Conservation (phyloP, 2,113 vertebrate genomes). For the Austrofundulus limnaeus region DNA sequence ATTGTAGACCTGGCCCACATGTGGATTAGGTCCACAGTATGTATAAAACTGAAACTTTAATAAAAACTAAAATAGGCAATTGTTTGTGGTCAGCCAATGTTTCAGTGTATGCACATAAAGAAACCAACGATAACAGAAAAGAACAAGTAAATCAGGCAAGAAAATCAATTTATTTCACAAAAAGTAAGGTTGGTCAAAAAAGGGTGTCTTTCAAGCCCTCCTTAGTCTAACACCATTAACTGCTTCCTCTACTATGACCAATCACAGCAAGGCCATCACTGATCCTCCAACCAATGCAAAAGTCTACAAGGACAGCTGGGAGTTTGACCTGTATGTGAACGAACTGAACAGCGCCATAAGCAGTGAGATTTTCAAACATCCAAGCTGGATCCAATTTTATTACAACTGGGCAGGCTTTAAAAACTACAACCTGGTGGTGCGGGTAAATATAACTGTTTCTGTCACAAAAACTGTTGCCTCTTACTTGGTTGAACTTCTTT, state of each 20-base stretch:
- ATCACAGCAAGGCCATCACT: conserved; percentile 67
- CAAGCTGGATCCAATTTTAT: conserved; percentile 80
- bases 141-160: background rate
- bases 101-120: too few species aligned
- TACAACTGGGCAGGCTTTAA: conserved; percentile 84
- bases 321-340: conserved; percentile 76
- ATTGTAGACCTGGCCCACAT: too few species aligned
- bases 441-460: conserved; percentile 65
- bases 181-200: background rate
- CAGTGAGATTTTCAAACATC: conserved; percentile 76
- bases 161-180: too few species aligned
- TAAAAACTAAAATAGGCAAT: too few species aligned
- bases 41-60: too few species aligned
- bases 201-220: background rate
- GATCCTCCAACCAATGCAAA: conserved; percentile 70
- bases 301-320: conserved; percentile 81
- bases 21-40: too few species aligned
- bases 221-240: background rate
- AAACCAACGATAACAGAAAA: too few species aligned
- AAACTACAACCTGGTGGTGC: conserved; percentile 81
- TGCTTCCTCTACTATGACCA: background rate
- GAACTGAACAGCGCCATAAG: conserved; percentile 66
- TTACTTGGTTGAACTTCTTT: background rate
- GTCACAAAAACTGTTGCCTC: too few species aligned
- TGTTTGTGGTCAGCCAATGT: too few species aligned